phyloP scores from a whole-genome alignment of 1,140 invertebrate species.

The Mycetomoellerius zeteki region DNA sequence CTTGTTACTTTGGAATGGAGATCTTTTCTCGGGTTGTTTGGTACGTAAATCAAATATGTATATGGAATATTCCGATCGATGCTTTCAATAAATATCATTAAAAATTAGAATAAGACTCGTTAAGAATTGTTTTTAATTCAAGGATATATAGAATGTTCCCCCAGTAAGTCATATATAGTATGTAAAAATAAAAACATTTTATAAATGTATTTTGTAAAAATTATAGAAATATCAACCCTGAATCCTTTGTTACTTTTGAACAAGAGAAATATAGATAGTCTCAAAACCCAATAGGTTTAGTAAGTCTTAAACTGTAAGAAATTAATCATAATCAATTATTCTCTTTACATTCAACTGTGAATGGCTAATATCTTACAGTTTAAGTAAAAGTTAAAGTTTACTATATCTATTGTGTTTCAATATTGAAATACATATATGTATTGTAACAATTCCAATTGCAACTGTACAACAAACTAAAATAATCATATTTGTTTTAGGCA shows the following conservation, averaged over 20 bases:
- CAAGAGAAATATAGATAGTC: background rate
- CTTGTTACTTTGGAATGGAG: conserved; percentile 93
- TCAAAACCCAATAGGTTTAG: too few species aligned
- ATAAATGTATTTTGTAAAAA: too few species aligned
- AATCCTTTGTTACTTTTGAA: background rate
- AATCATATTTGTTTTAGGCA: conserved; percentile 73
- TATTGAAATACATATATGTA: background rate
- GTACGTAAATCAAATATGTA: conserved; percentile 72
- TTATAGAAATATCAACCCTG: too few species aligned
- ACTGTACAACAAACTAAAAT: background rate
- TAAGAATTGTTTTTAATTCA: background rate
- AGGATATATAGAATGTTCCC: background rate
- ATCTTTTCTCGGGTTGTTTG: conserved; percentile 89
- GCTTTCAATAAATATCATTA: background rate
- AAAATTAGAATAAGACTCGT: too few species aligned
- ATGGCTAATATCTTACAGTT: too few species aligned
- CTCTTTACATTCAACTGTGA: too few species aligned
- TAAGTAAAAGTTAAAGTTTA: too few species aligned
- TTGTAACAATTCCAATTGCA: background rate
- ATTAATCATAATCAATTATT: too few species aligned
- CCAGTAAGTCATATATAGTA: background rate
- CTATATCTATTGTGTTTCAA: too few species aligned
- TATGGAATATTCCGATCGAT: conserved; percentile 15
- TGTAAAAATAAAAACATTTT: too few species aligned
- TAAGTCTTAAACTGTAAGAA: too few species aligned